Evolutionary conservation across 2,113 vertebrate genomes (phyloP), one percentile per base, ranked within the genome.

Genomic region (Felis chaus): DNA sequence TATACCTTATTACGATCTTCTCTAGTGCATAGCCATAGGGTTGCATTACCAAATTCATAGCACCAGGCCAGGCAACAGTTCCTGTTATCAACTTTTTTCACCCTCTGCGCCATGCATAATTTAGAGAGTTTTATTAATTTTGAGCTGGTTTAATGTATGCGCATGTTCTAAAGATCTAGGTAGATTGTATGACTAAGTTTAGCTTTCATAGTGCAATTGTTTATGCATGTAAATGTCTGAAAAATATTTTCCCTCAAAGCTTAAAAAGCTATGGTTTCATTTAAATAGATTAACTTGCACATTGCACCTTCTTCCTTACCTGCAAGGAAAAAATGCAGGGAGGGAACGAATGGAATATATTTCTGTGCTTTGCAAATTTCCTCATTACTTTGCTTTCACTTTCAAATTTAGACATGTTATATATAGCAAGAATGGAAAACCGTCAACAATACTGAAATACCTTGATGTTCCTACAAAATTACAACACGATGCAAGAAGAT

Each of bases 111-210:
- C 97, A 95, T 96, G 98, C 68, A 2, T 98, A 98, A 98, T 98
- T 99, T 98, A 98, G 96, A 98, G 98, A 98, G 97, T 98, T 99
- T 99, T 98, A 98, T 99, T 98, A 97, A 98, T 98, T 97, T 98
- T 95, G 95, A 96, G 97, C 93, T 97, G 97, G 97, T 97, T 98
- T 99, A 98, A 98, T 98, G 78, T 94, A 97, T 94, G 94, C 85
- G 97, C 97, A 95, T 99, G 98, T 98, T 97, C 98, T 97, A 57
- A 91, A 98, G 91, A 90, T 97, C 91, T 97, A 98, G 95, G 76
- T 95, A 97, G 97, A 97, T 93, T 98, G 96, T 97, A 98, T 97
- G 97, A 98, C 96, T 98, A 95, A 97, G 95, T 98, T 99, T 97
- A 89, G 95, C 97, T 98, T 98, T 98, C 97, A 97, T 93, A 97